phyloP scores from a whole-genome alignment of 2,797 vertebrate species.

The Tenualosa thibaudeaui region DNA sequence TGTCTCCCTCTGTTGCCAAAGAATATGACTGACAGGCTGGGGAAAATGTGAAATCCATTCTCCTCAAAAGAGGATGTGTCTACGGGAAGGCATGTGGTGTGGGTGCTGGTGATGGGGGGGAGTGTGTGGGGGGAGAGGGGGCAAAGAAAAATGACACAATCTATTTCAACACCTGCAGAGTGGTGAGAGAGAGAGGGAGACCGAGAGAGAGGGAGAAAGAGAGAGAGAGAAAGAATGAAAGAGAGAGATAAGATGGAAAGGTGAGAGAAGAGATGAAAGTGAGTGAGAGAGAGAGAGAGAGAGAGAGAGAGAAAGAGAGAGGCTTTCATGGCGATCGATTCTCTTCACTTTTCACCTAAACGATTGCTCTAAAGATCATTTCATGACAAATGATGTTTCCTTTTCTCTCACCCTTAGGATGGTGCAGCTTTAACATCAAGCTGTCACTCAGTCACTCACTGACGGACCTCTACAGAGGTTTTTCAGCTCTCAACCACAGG shows the following conservation, averaged over 20 bases:
- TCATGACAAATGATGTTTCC: not conserved
- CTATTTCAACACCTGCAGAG: slow-evolving; percentile 36
- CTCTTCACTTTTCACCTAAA: slow-evolving; percentile 39
- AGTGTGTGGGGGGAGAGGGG: not conserved
- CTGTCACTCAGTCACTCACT: not conserved
- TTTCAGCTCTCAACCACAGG: not conserved
- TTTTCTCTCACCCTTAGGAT: not conserved
- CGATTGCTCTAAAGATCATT: not conserved
- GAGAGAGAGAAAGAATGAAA: slow-evolving; percentile 14
- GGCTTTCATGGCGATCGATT: slow-evolving; percentile 44
- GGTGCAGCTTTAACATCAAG: not conserved
- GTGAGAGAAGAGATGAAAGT: slow-evolving; percentile 6
- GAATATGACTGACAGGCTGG: slow-evolving; percentile 2
- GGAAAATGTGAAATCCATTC: slow-evolving; percentile 32
- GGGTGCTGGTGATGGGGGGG: no score
- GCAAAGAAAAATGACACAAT: slow-evolving; percentile 30
- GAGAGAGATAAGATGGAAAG: not conserved
- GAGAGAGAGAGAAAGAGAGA: slow-evolving; percentile 27
- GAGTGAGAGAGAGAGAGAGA: slow-evolving; percentile 32
- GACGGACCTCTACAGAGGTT: not conserved
- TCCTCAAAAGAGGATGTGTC: slow-evolving; percentile 11
- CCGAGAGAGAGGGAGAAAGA: not conserved
- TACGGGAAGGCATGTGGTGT: slow-evolving; percentile 5
- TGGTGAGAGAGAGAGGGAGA: slow-evolving; percentile 8
- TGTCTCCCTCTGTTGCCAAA: not conserved